Evolutionary conservation across 2,113 vertebrate species (phyloP).

Genomic region (Aramus guarauna): DNA sequence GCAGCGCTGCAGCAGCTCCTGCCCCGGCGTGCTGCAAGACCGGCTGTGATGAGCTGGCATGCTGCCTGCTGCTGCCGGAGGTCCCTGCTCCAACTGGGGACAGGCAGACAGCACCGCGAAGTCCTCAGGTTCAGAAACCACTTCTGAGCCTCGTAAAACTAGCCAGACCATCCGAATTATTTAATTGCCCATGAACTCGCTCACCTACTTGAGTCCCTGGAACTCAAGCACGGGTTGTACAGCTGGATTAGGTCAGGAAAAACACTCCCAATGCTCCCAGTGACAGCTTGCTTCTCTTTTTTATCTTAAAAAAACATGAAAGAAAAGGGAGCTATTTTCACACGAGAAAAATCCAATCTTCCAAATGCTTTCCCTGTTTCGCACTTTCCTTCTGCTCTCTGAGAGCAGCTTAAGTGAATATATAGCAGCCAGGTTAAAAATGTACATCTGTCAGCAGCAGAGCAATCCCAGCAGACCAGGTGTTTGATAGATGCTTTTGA

Average conservation of each 20-base stretch:
- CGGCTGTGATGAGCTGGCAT: neutral
- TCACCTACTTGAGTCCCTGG: neutral
- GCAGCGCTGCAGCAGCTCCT: neutral
- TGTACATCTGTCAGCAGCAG: neutral
- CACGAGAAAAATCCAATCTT: neutral
- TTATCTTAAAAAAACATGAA: neutral
- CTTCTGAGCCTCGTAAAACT: neutral
- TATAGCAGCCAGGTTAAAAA: neutral
- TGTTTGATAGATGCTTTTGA: neutral
- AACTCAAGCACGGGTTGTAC: neutral
- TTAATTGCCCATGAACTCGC: neutral
- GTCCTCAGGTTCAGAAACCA: neutral
- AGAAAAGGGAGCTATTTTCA: neutral
- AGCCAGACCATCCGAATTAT: neutral
- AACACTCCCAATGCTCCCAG: neutral
- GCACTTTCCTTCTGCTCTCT: neutral
- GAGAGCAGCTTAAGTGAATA: neutral
- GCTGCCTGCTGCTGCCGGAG: neutral
- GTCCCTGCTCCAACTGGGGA: neutral
- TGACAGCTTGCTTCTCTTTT: neutral
- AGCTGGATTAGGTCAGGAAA: neutral
- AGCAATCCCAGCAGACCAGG: neutral
- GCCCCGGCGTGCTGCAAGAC: neutral
- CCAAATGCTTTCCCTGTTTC: neutral
- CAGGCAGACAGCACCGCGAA: accelerated